Evolutionary conservation across 2,113 vertebrate genomes (phyloP), one percentile per base, ranked within the genome.

Genomic region (Struthio camelus): DNA sequence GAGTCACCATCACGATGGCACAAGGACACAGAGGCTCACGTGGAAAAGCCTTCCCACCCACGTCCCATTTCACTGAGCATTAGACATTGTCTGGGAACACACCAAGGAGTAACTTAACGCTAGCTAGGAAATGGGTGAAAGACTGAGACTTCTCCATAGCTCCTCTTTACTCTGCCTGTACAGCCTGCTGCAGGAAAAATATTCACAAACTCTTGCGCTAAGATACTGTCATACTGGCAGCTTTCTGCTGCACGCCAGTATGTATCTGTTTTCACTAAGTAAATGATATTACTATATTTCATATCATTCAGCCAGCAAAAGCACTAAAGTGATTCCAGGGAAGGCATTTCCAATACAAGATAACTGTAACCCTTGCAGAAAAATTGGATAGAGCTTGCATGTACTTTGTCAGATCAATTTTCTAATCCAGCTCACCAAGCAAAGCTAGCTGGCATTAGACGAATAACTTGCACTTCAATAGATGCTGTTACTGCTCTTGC

Each of bases 331-430:
- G 78, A 94, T 95, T 80, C 72, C 48, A 82, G 84, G 42, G 62
- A 89, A 92, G 85, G 89, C 14, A 1, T 80, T 96, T 93, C 75
- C 78, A 93, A 58, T 83, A 51, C 18, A 80, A 91, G 62, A n/a
- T 42, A 77, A 77, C 89, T 1, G 9, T 79, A 92, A 84, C 70
- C 44, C 75, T 80, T 85, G 66, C 78, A 91, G 88, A 77, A 94
- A 85, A 85, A 73, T 24, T n/a, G 59, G 64, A 34, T 27, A 54
- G 54, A 25, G 46, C 36, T 80, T 4, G 0, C 32, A 27, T 44
- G 56, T 89, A 58, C 86, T 94, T 73, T 80, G 84, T 94, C 93
- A 96, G 83, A 93, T 94, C 94, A 85, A 14, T 92, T 89, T 95
- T 82, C 86, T 80, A 77, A 91, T 36, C 80, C 7, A 2, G 30